These are phyloP conservation scores for Sesia bembeciformis DNA, from an alignment of 2,888 invertebrate species.

Conservation along the genomic window DNA sequence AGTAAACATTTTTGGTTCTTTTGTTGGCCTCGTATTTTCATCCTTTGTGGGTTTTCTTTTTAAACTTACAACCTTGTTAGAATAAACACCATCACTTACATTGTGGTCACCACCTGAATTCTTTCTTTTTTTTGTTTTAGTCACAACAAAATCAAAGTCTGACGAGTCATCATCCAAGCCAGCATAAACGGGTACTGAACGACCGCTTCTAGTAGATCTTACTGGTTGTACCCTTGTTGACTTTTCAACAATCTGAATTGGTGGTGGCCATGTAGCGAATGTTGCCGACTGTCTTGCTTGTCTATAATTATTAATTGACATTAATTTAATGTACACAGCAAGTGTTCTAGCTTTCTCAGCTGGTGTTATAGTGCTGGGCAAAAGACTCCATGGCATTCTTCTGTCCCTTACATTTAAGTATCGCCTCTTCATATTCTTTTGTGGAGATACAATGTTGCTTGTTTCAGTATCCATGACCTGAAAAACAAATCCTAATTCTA, in stretches of 20 bases:
- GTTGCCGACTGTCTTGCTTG: slow-evolving; percentile 50
- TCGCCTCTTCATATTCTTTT: slow-evolving; percentile 38
- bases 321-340: slow-evolving; percentile 58
- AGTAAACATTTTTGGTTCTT: slow-evolving; percentile 35
- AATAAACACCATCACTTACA: slow-evolving; percentile 31
- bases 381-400: slow-evolving; percentile 62
- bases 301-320: slow-evolving; percentile 56
- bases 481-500: too few species aligned
- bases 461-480: too few species aligned
- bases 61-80: slow-evolving; percentile 48
- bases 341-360: slow-evolving; percentile 56
- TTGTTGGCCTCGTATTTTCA: slow-evolving; percentile 38
- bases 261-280: slow-evolving; percentile 56
- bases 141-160: slow-evolving; percentile 52
- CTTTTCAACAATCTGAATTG: slow-evolving; percentile 58
- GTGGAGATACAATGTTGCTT: not conserved
- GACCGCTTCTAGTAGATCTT: slow-evolving; percentile 58
- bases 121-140: slow-evolving; percentile 56
- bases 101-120: slow-evolving; percentile 41
- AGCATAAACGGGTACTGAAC: slow-evolving; percentile 55
- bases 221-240: slow-evolving; percentile 45
- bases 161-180: slow-evolving; percentile 63
- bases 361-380: slow-evolving; percentile 42
- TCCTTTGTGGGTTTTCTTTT: slow-evolving; percentile 56
- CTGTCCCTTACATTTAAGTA: slow-evolving; percentile 56